phyloP scores from a whole-genome alignment of 2,797 vertebrate genomes.

The Sarcophilus harrisii region DNA sequence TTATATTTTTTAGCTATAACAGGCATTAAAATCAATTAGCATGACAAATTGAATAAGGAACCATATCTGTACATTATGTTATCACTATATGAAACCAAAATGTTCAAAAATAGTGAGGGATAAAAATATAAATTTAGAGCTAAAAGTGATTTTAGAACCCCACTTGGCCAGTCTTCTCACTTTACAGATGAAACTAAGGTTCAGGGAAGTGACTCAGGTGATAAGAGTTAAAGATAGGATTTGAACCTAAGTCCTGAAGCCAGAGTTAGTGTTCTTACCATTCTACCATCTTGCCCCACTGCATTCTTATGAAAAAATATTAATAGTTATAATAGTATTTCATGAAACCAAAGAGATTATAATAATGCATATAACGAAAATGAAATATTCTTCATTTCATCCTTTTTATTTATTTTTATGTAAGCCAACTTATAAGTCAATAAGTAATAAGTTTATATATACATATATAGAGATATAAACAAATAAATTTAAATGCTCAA shows the following conservation, averaged over 20 bases:
- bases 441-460: neutral
- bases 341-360: neutral
- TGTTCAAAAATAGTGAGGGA: neutral
- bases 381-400: neutral
- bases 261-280: neutral
- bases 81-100: neutral
- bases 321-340: neutral
- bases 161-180: neutral
- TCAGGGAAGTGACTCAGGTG: neutral
- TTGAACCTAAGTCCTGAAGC: neutral
- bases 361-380: neutral
- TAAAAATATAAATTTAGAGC: neutral
- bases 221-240: neutral
- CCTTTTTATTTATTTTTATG: neutral
- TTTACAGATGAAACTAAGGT: neutral
- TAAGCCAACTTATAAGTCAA: neutral
- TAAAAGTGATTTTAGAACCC: neutral
- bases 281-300: neutral
- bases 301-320: neutral
- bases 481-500: neutral
- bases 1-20: neutral
- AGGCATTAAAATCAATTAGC: neutral
- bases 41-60: neutral
- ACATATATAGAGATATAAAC: neutral
- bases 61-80: neutral